phyloP scores from a whole-genome alignment of 2,113 vertebrate species.

The Cinclus mexicanus region DNA sequence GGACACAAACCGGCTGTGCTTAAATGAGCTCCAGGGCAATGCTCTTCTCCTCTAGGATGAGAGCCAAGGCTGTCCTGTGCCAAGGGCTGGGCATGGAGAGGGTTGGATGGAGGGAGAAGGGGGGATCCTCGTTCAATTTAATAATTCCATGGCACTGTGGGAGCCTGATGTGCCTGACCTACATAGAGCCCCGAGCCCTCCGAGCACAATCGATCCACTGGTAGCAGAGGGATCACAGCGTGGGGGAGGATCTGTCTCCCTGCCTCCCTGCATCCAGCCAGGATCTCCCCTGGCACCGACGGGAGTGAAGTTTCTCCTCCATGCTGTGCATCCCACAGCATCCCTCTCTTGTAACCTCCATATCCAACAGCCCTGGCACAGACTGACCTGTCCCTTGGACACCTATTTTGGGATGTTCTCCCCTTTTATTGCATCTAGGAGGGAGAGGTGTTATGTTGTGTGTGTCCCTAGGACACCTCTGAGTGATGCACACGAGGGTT shows the following conservation, averaged over 20 bases:
- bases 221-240: fast-evolving
- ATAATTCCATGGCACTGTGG: fast-evolving
- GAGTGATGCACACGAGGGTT: background rate
- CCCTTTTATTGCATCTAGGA: background rate
- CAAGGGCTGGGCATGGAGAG: background rate
- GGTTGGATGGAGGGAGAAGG: background rate
- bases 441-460: background rate
- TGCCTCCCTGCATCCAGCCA: background rate
- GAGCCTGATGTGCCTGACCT: constrained; percentile 22
- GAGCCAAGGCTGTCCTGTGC: background rate
- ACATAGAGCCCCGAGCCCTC: background rate
- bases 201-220: background rate
- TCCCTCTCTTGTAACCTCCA: fast-evolving
- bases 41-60: background rate
- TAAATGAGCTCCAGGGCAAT: background rate
- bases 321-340: background rate
- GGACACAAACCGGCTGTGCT: background rate
- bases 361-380: fast-evolving
- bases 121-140: background rate
- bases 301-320: background rate
- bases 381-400: background rate
- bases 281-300: fast-evolving
- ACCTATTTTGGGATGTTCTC: background rate
- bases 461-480: background rate
- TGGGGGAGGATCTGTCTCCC: background rate